A percentile compares a stretch with the other conserved stretches of the same genome.
Evolutionary conservation across 2,113 vertebrate genomes (phyloP).

Genomic region (Sinocyclocheilus anophthalmus): DNA sequence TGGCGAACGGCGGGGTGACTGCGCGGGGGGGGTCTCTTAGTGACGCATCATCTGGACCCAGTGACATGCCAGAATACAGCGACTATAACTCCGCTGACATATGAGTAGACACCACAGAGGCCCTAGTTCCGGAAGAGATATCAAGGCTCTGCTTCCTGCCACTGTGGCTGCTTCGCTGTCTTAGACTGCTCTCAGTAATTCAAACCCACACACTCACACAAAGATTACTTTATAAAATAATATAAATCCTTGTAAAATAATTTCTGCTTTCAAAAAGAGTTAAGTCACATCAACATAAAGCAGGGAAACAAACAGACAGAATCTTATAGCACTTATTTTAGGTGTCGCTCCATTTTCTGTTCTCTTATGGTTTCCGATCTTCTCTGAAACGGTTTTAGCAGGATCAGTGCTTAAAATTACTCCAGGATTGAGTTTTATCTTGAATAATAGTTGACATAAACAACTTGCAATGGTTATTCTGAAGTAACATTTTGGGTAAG

Average conservation of each 20-base stretch:
- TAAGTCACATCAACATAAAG: slow-evolving; percentile 15
- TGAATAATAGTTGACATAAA: not conserved
- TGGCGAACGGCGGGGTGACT: too few species aligned
- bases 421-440: not conserved
- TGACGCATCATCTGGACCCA: too few species aligned
- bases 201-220: slow-evolving; percentile 23
- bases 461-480: not conserved
- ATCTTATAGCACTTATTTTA: not conserved
- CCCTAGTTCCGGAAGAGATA: too few species aligned
- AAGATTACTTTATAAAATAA: not conserved
- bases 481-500: not conserved
- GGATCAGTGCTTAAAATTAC: not conserved
- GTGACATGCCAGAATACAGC: too few species aligned
- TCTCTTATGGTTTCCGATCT: not conserved
- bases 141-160: too few species aligned
- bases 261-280: slow-evolving; percentile 49
- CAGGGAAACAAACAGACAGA: not conserved
- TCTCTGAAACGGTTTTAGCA: not conserved
- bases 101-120: too few species aligned
- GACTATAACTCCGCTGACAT: too few species aligned
- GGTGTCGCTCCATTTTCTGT: not conserved
- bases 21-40: too few species aligned
- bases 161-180: not conserved
- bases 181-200: slow-evolving; percentile 29
- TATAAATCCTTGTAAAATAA: not conserved